Percentiles rank a stretch among this genome's conserved stretches.
These are phyloP conservation scores for Sebastes matsubarae DNA, from an alignment of 2,797 vertebrate genomes.

Conservation along the genomic window DNA sequence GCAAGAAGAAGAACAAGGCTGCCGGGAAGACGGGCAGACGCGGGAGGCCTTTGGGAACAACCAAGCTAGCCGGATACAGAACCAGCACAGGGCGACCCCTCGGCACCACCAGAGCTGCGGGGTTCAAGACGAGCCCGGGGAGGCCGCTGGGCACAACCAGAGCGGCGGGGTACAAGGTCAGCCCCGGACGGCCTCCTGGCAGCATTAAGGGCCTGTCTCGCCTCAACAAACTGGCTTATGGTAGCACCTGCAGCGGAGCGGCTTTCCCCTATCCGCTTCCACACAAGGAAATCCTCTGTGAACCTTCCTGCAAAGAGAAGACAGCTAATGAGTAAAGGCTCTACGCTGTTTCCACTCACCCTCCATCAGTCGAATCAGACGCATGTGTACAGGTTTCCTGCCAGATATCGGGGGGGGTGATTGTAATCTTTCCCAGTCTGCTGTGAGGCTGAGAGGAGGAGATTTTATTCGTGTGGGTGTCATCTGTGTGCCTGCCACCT, in stretches of 20 bases:
- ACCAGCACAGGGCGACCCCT: slow-evolving; percentile 98
- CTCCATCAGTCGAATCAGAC: slow-evolving; percentile 27
- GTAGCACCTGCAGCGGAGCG: slow-evolving; percentile 87
- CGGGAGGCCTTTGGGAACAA: slow-evolving; percentile 94
- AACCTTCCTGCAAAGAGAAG: slow-evolving; percentile 89
- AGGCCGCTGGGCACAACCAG: slow-evolving; percentile 96
- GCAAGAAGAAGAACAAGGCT: slow-evolving; percentile 93
- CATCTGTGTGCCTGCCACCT: slow-evolving; percentile 67
- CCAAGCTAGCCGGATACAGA: slow-evolving; percentile 96
- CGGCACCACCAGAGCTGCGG: slow-evolving; percentile 96
- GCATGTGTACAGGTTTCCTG: slow-evolving; percentile 50
- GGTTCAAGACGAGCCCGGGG: slow-evolving; percentile 98
- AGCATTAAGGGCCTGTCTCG: slow-evolving; percentile 98
- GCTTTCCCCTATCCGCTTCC: slow-evolving; percentile 93
- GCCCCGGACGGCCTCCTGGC: slow-evolving; percentile 96
- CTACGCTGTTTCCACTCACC: slow-evolving; percentile 6
- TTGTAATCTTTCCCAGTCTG: slow-evolving; percentile 32
- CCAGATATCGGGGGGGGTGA: slow-evolving; percentile 13
- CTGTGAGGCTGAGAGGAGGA: slow-evolving; percentile 28
- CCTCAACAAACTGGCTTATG: slow-evolving; percentile 93
- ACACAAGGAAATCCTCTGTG: slow-evolving; percentile 90
- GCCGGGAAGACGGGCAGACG: slow-evolving; percentile 92
- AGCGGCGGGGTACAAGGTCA: slow-evolving; percentile 98
- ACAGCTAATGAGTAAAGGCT: slow-evolving; percentile 84
- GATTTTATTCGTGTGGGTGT: slow-evolving; percentile 57